Percentiles rank a stretch among this genome's conserved stretches.
Evolutionary conservation across 2,113 vertebrate species (phyloP).

Genomic region (Epinephelus fuscoguttatus): DNA sequence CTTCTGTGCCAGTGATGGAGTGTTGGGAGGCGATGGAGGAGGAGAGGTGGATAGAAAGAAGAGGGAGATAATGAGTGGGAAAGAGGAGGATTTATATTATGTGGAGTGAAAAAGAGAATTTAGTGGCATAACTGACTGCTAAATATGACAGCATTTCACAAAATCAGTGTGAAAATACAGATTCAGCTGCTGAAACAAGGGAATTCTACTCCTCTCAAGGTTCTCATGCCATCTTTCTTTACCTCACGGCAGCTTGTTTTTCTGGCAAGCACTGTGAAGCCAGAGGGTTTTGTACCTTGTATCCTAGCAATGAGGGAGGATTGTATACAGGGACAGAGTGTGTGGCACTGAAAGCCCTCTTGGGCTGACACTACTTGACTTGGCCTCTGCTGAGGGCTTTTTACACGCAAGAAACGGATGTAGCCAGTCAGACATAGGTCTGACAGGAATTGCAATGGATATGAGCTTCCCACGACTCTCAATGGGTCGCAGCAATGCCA

Average conservation of each 20-base stretch:
- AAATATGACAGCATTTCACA: background rate
- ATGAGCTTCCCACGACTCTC: conserved; percentile 40
- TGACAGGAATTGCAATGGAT: conserved; percentile 65
- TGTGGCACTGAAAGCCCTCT: conserved; percentile 54
- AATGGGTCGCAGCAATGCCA: background rate
- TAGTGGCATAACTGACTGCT: background rate
- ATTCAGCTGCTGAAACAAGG: conserved; percentile 14
- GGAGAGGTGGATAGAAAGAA: conserved; percentile 1
- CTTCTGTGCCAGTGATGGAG: conserved; percentile 54
- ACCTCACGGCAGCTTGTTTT: conserved; percentile 39
- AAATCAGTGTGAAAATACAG: background rate
- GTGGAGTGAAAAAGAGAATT: background rate
- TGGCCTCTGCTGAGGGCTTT: conserved; percentile 45
- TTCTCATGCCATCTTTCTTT: conserved; percentile 44
- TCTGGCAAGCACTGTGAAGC: conserved; percentile 41
- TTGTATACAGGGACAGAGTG: conserved; percentile 37
- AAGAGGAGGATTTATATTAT: background rate
- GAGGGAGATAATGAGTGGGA: background rate
- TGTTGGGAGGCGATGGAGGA: conserved; percentile 29
- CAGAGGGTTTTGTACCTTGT: conserved; percentile 63
- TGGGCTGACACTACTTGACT: conserved; percentile 48
- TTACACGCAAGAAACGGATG: conserved; percentile 47
- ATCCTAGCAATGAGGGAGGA: conserved; percentile 62
- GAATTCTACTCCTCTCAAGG: background rate
- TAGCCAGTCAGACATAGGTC: conserved; percentile 18